A percentile compares a stretch with the other conserved stretches of the same genome.
Evolutionary conservation across 2,797 vertebrate genomes (phyloP).

Genomic region (Artibeus jamaicensis): DNA sequence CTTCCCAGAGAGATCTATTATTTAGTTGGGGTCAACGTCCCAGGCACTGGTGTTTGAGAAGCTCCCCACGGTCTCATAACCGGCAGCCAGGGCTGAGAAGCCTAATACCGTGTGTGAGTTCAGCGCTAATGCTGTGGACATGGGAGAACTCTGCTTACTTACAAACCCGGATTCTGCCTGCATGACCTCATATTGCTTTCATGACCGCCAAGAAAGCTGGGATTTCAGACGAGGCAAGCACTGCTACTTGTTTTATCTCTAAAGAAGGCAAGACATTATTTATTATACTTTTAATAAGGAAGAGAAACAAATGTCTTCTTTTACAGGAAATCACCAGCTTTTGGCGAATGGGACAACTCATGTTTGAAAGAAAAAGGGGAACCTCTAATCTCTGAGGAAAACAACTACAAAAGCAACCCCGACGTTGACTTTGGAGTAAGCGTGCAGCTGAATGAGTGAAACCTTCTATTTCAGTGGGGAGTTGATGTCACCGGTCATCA

Average conservation of each 20-base stretch:
- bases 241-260: neutral
- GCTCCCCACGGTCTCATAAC: neutral
- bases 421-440: neutral
- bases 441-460: neutral
- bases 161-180: neutral
- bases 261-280: neutral
- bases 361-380: neutral
- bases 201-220: neutral
- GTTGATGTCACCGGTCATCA: neutral
- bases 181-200: neutral
- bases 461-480: neutral
- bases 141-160: neutral
- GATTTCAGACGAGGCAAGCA: neutral
- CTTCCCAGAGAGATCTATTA: neutral
- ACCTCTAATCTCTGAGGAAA: neutral
- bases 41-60: neutral
- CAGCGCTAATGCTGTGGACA: neutral
- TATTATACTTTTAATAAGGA: neutral
- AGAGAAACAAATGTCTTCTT: neutral
- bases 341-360: neutral
- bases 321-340: neutral
- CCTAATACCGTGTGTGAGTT: neutral
- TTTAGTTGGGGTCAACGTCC: neutral
- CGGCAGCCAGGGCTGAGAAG: neutral
- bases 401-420: neutral